Base-by-base conservation (phyloP, 2,113 vertebrate species). In the Merops nubicus region DNA sequence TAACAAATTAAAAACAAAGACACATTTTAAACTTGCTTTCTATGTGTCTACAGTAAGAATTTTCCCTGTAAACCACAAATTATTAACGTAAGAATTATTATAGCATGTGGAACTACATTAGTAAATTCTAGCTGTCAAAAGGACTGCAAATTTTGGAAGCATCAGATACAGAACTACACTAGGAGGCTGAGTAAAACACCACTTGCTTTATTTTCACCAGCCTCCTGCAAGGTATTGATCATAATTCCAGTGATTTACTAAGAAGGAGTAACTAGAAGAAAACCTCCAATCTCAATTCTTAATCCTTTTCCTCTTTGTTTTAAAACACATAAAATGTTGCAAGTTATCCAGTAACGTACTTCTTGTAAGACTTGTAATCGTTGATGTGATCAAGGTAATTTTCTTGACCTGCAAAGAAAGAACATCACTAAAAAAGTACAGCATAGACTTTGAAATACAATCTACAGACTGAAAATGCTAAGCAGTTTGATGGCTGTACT, bases 361-460 rank as follows among this genome's bases (percentile, higher is more conserved):
- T 13, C 20, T 72, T 43, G n/a, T 4, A 45, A 16, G 53, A 50
- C 48, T 76, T 97, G 87, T 48, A n/a, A n/a, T 96, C 93, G 48
- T 10, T 4, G 10, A 19, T 0, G 7, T 67, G 7, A 50, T 94
- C 89, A 20, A 10, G 15, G 78, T 13, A 34, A 57, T 42, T 70
- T 85, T 95, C 92, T 95, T 97, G 34, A 89, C 14, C 98, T 98
- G 81, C 23, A 96, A 95, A 96, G 81, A 82, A 96, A 96, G 33
- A 93, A 67, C 1, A 0, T 54, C 45, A 89, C 40, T 29, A 68
- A 73, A 69, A 47, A 86, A 56, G 7, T 33, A 6, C 13, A 83
- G 48, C 6, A 29, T 19, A 78, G 19, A 64, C 29, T 65, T 70
- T 29, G 4, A 28, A 82, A 75, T 3, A 33, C 3, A 33, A 51